Evolutionary conservation across 30 jellyfish, hydroid and myxozoan genomes (phyloP), one percentile per base, ranked within the genome.

Genomic region (Aurelia aurita complex sp. Pacific): DNA sequence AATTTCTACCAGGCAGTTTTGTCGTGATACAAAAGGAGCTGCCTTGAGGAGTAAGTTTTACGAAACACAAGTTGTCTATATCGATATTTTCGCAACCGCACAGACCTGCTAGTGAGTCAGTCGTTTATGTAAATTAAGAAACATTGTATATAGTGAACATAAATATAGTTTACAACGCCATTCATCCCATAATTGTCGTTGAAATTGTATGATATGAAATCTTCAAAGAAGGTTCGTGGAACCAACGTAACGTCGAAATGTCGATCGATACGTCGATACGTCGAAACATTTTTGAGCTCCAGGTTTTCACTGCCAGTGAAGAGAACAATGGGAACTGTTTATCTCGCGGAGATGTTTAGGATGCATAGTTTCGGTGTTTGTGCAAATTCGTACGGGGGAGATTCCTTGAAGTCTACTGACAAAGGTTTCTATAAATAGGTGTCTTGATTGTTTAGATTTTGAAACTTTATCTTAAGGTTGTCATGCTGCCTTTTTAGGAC

Each of bases 71-170:
- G 57, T 46, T 36, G 16, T 70, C 80, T 33, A 8, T 70, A 17
- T 75, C 85, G 23, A 53, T 67, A 67, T 51, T 51, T 70, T 70
- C 46, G 19, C 80, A 35, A 12, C 57, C 80, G 23, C 46, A 13
- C 35, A 32, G 63, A 3, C 85, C 81, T 68, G 90, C 83, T 74
- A 63, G 75, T 84, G 93, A 84, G 93, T 84, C 93, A 84, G 93
- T 84, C 93, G 93, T 73, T 84, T 84, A 55, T 54, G 40, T 64
- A 66, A 34, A 61, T 61, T 19, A 19, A 35, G 86, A 70, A 60
- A 50, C 55, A 42, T 19, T 84, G 93, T 84, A 84, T 18, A 84
- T 84, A 84, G 40, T 73, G 82, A 74, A 73, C 78, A 73, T 84
- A 84, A 74, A 66, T 82, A 63, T 61, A 84, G 93, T 84, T 74